A percentile compares a stretch with the other conserved stretches of the same genome.
These are phyloP conservation scores for Pinna nobilis DNA, from an alignment of 1,140 invertebrate genomes.

Conservation along the genomic window DNA sequence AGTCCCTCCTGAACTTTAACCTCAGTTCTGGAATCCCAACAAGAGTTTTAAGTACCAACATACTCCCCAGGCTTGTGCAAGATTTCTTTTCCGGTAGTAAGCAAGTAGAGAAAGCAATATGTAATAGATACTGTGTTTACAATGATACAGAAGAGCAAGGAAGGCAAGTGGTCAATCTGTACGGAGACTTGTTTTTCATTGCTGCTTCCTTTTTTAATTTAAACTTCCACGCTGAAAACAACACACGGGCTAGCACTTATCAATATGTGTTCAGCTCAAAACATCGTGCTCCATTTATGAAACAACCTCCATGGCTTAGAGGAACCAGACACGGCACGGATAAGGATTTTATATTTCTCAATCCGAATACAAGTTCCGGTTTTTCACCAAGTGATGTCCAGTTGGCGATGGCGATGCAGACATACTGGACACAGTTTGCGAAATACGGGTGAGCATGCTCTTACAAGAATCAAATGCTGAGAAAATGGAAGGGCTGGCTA, in stretches of 20 bases:
- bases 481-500: too few species aligned
- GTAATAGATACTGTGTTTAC: slow-evolving; percentile 25
- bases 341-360: not conserved
- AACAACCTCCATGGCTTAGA: slow-evolving; percentile 20
- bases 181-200: slow-evolving; percentile 47
- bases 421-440: slow-evolving; percentile 29
- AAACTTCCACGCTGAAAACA: slow-evolving; percentile 20
- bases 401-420: not conserved
- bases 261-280: slow-evolving; percentile 20
- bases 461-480: too few species aligned
- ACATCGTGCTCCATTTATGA: slow-evolving; percentile 4
- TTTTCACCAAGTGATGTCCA: not conserved
- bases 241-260: not conserved
- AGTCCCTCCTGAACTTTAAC: slow-evolving; percentile 33
- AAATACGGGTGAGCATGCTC: slow-evolving; percentile 26
- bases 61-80: slow-evolving; percentile 26
- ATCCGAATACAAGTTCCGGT: not conserved
- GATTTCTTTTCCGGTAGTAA: slow-evolving; percentile 25
- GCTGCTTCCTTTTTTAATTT: slow-evolving; percentile 35
- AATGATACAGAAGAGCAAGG: slow-evolving; percentile 29
- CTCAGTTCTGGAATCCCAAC: slow-evolving; percentile 37
- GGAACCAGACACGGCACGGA: slow-evolving; percentile 17
- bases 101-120: slow-evolving; percentile 30
- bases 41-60: slow-evolving; percentile 35
- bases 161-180: slow-evolving; percentile 33